Base-by-base conservation (phyloP, 1,140 invertebrate species). In the Leptopilina clavipes region DNA sequence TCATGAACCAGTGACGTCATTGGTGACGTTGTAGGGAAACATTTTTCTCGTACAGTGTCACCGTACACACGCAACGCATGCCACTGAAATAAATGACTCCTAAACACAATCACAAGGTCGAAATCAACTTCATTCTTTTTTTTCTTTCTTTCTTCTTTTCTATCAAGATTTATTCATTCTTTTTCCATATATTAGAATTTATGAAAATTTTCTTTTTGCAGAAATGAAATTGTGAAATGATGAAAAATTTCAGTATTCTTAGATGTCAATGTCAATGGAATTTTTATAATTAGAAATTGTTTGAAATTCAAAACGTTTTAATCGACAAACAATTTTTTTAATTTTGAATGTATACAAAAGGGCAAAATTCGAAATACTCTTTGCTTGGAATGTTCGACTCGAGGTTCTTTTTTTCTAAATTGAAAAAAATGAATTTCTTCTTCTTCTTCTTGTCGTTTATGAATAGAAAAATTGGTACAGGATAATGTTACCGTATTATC, bases 51-150 rank as follows among this genome's bases (percentile, higher is more conserved):
- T n/a, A 48, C 1, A 52, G 48, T 17, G 48, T 52, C 48, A 52
- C 48, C 48, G n/a, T n/a, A 52, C 48, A 52, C 48, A 52, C 48
- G 48, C 48, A 52, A 52, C 48, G n/a, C 48, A 52, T n/a, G 48
- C 48, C 48, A 17, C 48, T 40, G 37, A 52, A 52, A 52, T 52
- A 52, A 52, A 52, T 52, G 14, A 52, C 48, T 48, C 6, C 37
- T 40, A 40, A 40, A 40, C 37, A 12, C 1, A n/a, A 17, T 17
- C 14, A n/a, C 48, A 52, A 52, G 48, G 48, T 52, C 48, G 48
- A 52, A 52, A 52, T 52, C 48, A 52, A 12, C 48, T 52, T 52
- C n/a, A 52, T 17, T 52, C 17, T n/a, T 52, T 52, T 52, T 17
- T 52, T 52, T 52, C 8, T 48, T n/a, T 3, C 10, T 48, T 48